phyloP scores from a whole-genome alignment of 1,140 invertebrate species.

The Anastrepha ludens region DNA sequence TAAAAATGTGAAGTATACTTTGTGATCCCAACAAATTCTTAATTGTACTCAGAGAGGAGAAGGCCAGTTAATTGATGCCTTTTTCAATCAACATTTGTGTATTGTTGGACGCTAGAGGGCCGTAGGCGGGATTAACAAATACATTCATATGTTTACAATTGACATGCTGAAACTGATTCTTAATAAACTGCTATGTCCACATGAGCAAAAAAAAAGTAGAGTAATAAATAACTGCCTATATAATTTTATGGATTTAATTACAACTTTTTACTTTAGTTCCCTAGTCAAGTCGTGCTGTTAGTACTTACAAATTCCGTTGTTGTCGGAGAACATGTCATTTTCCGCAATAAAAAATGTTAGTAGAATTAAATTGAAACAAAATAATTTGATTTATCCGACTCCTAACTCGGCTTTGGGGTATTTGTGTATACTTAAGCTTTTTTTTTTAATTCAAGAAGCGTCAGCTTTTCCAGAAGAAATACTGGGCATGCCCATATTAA shows the following conservation, averaged over 20 bases:
- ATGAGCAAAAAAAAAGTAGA: not conserved
- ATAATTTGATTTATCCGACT: no score
- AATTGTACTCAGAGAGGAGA: not conserved
- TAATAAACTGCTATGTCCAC: not conserved
- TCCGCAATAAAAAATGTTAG: no score
- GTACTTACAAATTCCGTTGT: not conserved
- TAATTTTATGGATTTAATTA: not conserved
- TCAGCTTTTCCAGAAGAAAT: no score
- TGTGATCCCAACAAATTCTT: constrained; percentile 21
- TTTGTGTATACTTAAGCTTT: no score
- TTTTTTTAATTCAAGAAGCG: no score
- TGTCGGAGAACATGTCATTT: no score
- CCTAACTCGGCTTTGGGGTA: no score
- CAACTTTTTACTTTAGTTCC: not conserved
- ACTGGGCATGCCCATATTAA: no score
- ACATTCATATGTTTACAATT: not conserved
- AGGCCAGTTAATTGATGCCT: constrained; percentile 44
- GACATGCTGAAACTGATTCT: not conserved
- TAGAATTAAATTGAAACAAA: no score
- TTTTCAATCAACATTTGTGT: not conserved
- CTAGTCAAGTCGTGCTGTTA: not conserved
- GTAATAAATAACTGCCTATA: not conserved
- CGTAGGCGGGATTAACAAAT: not conserved
- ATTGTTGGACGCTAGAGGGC: not conserved
- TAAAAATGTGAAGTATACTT: constrained; percentile 1